These are phyloP conservation scores for Oedothorax gibbosus DNA, from an alignment of 1,140 invertebrate genomes.

Conservation along the genomic window DNA sequence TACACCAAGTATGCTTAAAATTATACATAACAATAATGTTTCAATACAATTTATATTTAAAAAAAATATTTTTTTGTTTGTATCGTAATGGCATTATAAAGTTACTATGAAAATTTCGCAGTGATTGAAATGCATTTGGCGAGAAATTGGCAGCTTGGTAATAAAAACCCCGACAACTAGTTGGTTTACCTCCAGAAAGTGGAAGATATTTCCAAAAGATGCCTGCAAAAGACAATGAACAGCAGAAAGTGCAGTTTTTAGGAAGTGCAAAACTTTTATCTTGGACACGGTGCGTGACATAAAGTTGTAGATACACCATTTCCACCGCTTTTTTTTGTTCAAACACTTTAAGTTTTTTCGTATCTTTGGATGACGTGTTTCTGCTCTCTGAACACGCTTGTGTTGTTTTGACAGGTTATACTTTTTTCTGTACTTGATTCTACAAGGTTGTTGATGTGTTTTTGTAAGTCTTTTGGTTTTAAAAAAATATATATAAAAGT, in stretches of 20 bases:
- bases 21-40: no score
- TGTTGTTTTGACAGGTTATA: no score
- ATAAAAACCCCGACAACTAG: not conserved
- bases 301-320: conserved; percentile 41
- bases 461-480: no score
- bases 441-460: no score
- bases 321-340: conserved; percentile 23
- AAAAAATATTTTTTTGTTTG: no score
- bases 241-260: conserved; percentile 49
- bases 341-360: conserved; percentile 37
- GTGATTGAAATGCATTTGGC: no score
- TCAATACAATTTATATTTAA: no score
- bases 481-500: no score
- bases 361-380: conserved; percentile 31
- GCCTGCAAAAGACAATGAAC: conserved; percentile 51
- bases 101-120: no score
- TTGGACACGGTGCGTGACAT: conserved; percentile 51
- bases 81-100: no score
- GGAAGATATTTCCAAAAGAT: conserved; percentile 38
- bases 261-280: conserved; percentile 59
- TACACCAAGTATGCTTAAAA: no score
- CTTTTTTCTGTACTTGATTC: no score
- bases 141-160: not conserved
- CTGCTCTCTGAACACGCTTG: conserved; percentile 26
- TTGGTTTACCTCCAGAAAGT: conserved; percentile 1